Base-by-base conservation (phyloP, 2,888 invertebrate species). In the Micropterix aruncella region DNA sequence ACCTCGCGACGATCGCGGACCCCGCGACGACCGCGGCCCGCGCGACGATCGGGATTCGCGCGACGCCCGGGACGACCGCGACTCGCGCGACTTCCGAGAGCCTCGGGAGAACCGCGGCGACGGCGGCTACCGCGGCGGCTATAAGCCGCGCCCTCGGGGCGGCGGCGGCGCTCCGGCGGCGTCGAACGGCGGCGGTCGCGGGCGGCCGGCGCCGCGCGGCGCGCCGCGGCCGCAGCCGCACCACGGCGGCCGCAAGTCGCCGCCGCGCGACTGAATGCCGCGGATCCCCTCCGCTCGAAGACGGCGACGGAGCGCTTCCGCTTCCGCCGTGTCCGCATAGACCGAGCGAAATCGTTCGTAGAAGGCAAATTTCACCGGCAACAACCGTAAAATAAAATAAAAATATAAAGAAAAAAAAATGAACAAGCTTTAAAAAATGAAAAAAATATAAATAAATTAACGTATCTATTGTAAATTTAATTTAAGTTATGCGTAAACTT, bases 331-430 rank as follows among this genome's bases (percentile, higher is more conserved):
- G n/a, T n/a, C n/a, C n/a, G n/a, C n/a, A n/a, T n/a, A n/a, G n/a
- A n/a, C n/a, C 61, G 65, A 66, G 38, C 68, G 61, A 65, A 67
- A 66, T 66, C 63, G 64, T 67, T 74, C 68, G 75, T 75, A 74
- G 70, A 75, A 77, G 76, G 76, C 75, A 77, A 70, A 75, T 76
- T 76, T 76, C 76, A 76, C 75, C 73, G 75, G 76, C 76, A 77
- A 77, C 76, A 76, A 76, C 74, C 68, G 65, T 72, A 68, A 66
- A 68, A 72, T 71, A 72, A 73, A 71, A 73, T 73, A 73, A 66
- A 69, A 65, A 66, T 70, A 63, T 68, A 57, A 65, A 67, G 65
- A 65, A 60, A 64, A 56, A 53, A 52, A 52, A 51, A 52, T 52
- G 55, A 57, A 63, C 64, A 62, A 60, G 52, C 1, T 51, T 62